These are phyloP conservation scores for Pampusana beccarii DNA, from an alignment of 2,113 vertebrate species.

Conservation along the genomic window DNA sequence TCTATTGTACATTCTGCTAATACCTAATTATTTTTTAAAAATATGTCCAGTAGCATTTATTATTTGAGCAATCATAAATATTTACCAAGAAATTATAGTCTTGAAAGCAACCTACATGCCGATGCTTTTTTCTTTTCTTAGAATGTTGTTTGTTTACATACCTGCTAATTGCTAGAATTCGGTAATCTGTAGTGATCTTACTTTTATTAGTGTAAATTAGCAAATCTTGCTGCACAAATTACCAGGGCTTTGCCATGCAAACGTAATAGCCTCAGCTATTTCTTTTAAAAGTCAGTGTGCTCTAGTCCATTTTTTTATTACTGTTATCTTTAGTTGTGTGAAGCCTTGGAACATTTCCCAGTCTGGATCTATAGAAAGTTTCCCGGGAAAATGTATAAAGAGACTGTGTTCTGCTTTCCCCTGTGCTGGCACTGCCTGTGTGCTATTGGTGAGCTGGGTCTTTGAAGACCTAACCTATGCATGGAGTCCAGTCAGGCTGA, in stretches of 20 bases:
- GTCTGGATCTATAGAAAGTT: slow-evolving; percentile 72
- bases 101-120: not conserved
- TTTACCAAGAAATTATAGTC: slow-evolving; percentile 13
- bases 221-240: slow-evolving; percentile 20
- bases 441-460: slow-evolving; percentile 44
- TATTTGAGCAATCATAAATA: slow-evolving; percentile 7
- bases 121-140: not conserved
- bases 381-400: slow-evolving; percentile 73
- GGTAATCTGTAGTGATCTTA: not conserved
- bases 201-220: slow-evolving; percentile 22
- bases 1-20: not conserved
- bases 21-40: slow-evolving; percentile 3
- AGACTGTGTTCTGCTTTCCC: slow-evolving; percentile 67
- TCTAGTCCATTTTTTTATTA: slow-evolving; percentile 52
- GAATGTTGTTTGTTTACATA: slow-evolving; percentile 9
- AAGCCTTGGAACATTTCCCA: slow-evolving; percentile 75
- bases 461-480: slow-evolving; percentile 56
- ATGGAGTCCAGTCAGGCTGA: slow-evolving; percentile 48
- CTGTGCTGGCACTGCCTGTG: slow-evolving; percentile 11
- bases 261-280: slow-evolving; percentile 30
- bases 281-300: slow-evolving; percentile 47
- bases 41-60: slow-evolving; percentile 1
- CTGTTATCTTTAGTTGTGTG: slow-evolving; percentile 72
- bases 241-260: not conserved
- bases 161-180: slow-evolving; percentile 34